Conservation (phyloP, 2,888 invertebrate species). For the Synergus itoensis region DNA sequence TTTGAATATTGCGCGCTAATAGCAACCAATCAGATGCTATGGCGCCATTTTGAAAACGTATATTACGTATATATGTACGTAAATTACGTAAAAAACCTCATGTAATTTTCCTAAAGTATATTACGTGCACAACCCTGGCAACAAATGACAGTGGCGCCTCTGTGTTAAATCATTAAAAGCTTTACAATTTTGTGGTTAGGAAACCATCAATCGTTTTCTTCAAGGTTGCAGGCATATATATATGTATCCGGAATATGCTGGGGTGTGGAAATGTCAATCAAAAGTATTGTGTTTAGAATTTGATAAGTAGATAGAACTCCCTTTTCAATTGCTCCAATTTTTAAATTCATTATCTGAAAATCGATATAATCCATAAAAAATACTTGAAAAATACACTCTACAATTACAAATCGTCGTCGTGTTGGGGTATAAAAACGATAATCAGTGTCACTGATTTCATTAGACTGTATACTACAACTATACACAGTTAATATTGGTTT, state of each 20-base stretch:
- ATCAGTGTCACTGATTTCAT: background rate
- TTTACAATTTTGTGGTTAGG: slow-evolving; percentile 12
- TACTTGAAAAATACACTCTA: background rate
- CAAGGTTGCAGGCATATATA: background rate
- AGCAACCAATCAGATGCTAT: too few species aligned
- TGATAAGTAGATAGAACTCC: background rate
- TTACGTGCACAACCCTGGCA: too few species aligned
- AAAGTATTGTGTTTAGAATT: slow-evolving; percentile 8
- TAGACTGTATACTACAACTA: background rate
- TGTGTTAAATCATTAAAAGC: background rate
- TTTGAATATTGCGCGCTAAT: too few species aligned
- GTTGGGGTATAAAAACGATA: too few species aligned
- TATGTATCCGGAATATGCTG: background rate
- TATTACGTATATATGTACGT: too few species aligned
- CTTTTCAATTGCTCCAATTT: background rate
- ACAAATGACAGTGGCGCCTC: background rate
- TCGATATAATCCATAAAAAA: background rate
- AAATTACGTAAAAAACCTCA: too few species aligned
- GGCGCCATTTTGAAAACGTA: too few species aligned
- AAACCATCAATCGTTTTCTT: too few species aligned
- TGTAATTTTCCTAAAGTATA: too few species aligned
- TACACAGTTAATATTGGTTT: background rate
- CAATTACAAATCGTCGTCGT: too few species aligned
- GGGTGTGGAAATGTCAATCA: slow-evolving; percentile 19
- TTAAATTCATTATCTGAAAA: background rate